Base-by-base conservation (phyloP, 1,140 invertebrate genomes). In the Chymomyza costata region DNA sequence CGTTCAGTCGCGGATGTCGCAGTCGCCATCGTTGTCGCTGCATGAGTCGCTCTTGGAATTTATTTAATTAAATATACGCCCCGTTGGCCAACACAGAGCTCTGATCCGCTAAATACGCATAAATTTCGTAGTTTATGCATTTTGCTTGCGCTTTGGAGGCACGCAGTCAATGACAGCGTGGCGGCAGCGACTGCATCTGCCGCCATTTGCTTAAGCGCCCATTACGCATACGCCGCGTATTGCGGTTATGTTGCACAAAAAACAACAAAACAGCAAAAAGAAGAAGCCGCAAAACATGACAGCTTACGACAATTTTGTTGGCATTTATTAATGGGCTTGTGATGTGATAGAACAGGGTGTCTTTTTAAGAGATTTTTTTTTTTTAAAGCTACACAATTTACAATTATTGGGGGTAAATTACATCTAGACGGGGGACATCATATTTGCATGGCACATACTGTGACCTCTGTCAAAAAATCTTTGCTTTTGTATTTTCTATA, bases 41-140 rank as follows among this genome's bases (percentile, higher is more conserved):
- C 21, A 39, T 46, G 58, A 63, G 31, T 61, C 44, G 57, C 54
- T 67, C 58, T 61, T 65, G 67, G 67, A 82, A 83, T 82, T 82
- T 82, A 82, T 82, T 82, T 82, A 82, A 82, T 82, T 82, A 82
- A 82, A 80, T 80, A 64, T 73, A 80, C 73, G 73, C 71, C 71
- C 71, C 71, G 73, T 76, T 67, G 73, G 49, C 73, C 58, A n/a
- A 34, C n/a, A 10, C 32, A 56, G 63, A 68, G 47, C 45, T 17
- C 53, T 53, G 50, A 52, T 55, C 51, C 41, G 49, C 56, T 50
- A 68, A 70, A 68, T 68, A 66, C 46, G 52, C 70, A 82, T 82
- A 82, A 82, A 82, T 82, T 82, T 51, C 50, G 52, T 65, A 71
- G 37, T 82, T 82, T 82, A 82, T 82, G 78, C 59, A 57, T 56